Evolutionary conservation across 2,113 vertebrate genomes (phyloP), one percentile per base, ranked within the genome.

Genomic region (Actinemys pallida): DNA sequence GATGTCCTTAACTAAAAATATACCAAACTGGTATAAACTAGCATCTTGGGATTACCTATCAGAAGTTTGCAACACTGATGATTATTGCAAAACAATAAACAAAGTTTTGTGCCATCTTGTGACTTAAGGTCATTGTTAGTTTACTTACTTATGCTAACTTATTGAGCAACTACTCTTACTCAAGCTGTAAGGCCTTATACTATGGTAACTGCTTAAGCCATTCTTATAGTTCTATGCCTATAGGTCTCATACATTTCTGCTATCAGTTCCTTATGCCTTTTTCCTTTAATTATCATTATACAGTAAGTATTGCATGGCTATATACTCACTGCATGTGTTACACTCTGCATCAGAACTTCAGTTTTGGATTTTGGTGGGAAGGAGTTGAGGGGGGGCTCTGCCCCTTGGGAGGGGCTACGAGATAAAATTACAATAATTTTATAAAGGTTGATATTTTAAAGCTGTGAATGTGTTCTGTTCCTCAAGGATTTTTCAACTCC

Each of bases 401-500:
- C 16, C 24, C 62, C 35, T 69, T 69, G 62, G 35, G 35, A n/a
- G 35, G 8, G 62, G 35, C 62, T 69, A n/a, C 35, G 4, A n/a
- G 94, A 97, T 95, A 95, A 95, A 92, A 54, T 86, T 84, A 47
- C 27, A 87, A 59, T 49, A 87, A 89, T 86, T 90, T 79, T 91
- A 84, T 50, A 75, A 54, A 2, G 54, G 54, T 8, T 88, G 42
- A 2, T 53, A 49, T 89, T 93, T 86, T 39, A 84, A 90, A 82
- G 80, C 87, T 42, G 78, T 75, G 24, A 13, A 20, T 52, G 1
- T 35, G 4, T 91, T 86, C 52, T 75, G 7, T 25, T 82, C 50
- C 27, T 94, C 17, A 62, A 11, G 53, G 89, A n/a, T 92, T 94
- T 93, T 94, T 90, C 59, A n/a, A 35, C 19, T 62, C 2, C 10